Evolutionary conservation across 2,888 invertebrate genomes (phyloP), one percentile per base, ranked within the genome.

Genomic region (Xestoiulus laeticollis): DNA sequence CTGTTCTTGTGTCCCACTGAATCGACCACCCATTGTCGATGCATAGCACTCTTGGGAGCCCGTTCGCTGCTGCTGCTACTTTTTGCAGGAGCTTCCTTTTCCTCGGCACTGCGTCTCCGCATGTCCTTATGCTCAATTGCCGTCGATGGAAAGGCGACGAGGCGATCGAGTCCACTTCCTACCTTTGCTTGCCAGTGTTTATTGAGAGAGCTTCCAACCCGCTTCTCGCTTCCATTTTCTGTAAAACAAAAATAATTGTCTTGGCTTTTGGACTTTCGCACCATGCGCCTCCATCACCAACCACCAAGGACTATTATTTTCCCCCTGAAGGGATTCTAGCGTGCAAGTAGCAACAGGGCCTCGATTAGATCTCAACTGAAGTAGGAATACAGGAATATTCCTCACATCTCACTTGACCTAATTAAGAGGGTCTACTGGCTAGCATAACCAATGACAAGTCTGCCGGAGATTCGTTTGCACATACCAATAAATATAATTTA

Each of bases 81-180:
- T 32, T 59, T 44, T 16, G 88, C 6, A 10, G 44, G 30, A 19
- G 22, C 14, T 87, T 83, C 84, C 48, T 85, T 68, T 26, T 88
- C 87, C 26, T 88, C 88, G 14, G 86, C 87, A 85, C 86, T 86
- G 33, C 89, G 87, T 85, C 89, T 32, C 44, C 87, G 30, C 53
- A 83, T 85, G 68, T 88, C 88, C 84, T 87, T 38, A 30, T 87
- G 86, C 92, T 96, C 97, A 92, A 97, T 94, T 91, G 98, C 98
- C 22, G 96, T 97, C 78, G 97, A 97, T 86, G 98, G 98, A 92
- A 97, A 96, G 89, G 97, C 97, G 90, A 98, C 96, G 90, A 98
- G 94, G 90, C 97, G 95, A 93, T 85, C 98, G 93, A 98, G 98
- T 87, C 97, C 97, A 90, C 96, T 97, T 92, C 96, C 96, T 90